Percentiles rank a stretch among this genome's conserved stretches.
These are phyloP conservation scores for Coptotermes formosanus DNA, from an alignment of 1,140 invertebrate species.

Conservation along the genomic window DNA sequence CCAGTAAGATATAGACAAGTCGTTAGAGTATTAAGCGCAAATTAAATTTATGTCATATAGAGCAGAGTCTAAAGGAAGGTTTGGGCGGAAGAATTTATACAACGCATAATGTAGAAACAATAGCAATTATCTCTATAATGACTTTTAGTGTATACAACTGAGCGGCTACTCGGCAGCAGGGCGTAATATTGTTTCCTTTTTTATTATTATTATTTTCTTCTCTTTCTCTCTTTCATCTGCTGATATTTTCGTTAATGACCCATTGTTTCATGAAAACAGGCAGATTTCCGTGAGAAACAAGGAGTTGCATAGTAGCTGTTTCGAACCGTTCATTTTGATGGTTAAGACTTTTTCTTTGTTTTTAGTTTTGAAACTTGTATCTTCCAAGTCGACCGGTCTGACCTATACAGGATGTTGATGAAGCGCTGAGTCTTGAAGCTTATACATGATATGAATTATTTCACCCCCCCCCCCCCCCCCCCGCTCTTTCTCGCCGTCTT, in stretches of 20 bases:
- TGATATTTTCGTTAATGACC: slow-evolving; percentile 19
- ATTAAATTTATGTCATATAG: not conserved
- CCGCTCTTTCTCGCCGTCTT: not conserved
- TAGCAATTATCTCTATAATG: not conserved
- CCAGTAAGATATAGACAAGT: not conserved
- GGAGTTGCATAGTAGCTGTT: not conserved
- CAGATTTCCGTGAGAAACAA: not conserved
- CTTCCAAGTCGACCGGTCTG: not conserved
- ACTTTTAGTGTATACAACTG: not conserved
- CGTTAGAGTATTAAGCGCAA: not conserved
- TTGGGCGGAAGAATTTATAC: not conserved
- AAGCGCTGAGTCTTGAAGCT: not conserved
- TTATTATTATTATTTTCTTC: not conserved
- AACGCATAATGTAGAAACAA: not conserved
- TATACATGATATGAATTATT: slow-evolving; percentile 5
- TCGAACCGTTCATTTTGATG: slow-evolving; percentile 13
- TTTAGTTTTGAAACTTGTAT: not conserved
- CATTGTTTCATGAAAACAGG: slow-evolving; percentile 10
- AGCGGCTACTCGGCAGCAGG: not conserved
- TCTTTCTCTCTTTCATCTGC: not conserved
- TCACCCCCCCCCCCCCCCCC: not conserved
- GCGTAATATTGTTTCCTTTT: not conserved
- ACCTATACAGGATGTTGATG: slow-evolving; percentile 7
- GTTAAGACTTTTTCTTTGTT: not conserved
- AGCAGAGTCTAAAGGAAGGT: not conserved